A percentile compares a stretch with the other conserved stretches of the same genome.
phyloP scores from a whole-genome alignment of 1,140 invertebrate genomes.

The Lepidurus arcticus region DNA sequence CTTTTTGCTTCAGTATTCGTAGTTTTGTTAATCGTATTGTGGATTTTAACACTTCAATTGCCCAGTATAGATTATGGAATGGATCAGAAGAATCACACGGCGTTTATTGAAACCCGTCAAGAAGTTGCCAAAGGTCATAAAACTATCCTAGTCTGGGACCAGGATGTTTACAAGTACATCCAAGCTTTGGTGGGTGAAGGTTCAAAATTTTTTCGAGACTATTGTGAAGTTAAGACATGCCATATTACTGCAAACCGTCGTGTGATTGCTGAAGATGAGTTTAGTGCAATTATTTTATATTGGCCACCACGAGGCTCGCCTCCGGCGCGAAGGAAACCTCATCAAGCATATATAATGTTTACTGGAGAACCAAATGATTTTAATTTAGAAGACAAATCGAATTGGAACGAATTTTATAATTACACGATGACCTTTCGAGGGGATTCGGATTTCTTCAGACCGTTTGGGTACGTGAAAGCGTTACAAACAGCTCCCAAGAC shows the following conservation, averaged over 20 bases:
- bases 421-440: slow-evolving; percentile 8
- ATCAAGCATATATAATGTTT: background rate
- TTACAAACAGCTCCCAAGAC: background rate
- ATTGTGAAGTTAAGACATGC: background rate
- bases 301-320: background rate
- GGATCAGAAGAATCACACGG: background rate
- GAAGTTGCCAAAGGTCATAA: background rate
- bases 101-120: background rate
- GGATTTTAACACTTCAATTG: background rate
- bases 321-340: background rate
- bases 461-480: slow-evolving; percentile 27
- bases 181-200: background rate
- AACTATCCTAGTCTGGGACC: slow-evolving; percentile 2
- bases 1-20: no score
- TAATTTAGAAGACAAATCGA: background rate
- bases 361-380: slow-evolving; percentile 7
- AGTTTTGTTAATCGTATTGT: no score
- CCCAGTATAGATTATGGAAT: background rate
- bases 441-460: slow-evolving; percentile 37
- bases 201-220: background rate
- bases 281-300: background rate
- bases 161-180: background rate
- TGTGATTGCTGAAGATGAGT: background rate
- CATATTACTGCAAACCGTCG: background rate
- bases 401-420: background rate